phyloP scores from a whole-genome alignment of 2,888 invertebrate species.

The Drosophila kokeensis region DNA sequence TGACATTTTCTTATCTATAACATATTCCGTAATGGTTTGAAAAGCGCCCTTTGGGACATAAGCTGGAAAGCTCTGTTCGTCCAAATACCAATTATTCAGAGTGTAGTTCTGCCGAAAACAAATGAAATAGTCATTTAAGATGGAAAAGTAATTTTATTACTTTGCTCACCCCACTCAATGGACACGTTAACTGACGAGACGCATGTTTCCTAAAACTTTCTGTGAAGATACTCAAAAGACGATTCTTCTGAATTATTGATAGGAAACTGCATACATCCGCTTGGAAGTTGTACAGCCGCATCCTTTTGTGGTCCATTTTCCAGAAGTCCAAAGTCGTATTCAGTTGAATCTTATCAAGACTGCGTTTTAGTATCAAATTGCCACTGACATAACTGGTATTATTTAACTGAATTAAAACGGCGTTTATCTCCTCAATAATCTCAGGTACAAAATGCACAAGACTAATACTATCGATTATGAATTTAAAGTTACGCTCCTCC shows the following conservation, averaged over 20 bases:
- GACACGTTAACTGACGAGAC: constrained; percentile 11
- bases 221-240: neutral
- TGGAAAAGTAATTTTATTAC: neutral
- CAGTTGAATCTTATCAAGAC: constrained; percentile 6
- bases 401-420: neutral
- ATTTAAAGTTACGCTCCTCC: constrained; percentile 13
- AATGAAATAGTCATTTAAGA: neutral
- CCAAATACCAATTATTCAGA: constrained; percentile 35
- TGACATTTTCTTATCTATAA: constrained; percentile 8
- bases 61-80: constrained; percentile 50
- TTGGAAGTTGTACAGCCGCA: constrained; percentile 20
- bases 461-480: constrained; percentile 13
- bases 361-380: constrained; percentile 3
- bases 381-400: constrained; percentile 33
- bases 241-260: constrained; percentile 21
- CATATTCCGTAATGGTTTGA: constrained; percentile 35
- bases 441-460: constrained; percentile 19
- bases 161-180: constrained; percentile 24
- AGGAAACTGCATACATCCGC: constrained; percentile 27
- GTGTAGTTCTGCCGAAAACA: constrained; percentile 13
- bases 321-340: constrained; percentile 41
- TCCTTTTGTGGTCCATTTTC: constrained; percentile 27
- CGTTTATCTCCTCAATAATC: constrained; percentile 9
- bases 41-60: constrained; percentile 46
- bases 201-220: constrained; percentile 11